phyloP scores from a whole-genome alignment of 2,888 invertebrate genomes.

The Ochropleura plecta region DNA sequence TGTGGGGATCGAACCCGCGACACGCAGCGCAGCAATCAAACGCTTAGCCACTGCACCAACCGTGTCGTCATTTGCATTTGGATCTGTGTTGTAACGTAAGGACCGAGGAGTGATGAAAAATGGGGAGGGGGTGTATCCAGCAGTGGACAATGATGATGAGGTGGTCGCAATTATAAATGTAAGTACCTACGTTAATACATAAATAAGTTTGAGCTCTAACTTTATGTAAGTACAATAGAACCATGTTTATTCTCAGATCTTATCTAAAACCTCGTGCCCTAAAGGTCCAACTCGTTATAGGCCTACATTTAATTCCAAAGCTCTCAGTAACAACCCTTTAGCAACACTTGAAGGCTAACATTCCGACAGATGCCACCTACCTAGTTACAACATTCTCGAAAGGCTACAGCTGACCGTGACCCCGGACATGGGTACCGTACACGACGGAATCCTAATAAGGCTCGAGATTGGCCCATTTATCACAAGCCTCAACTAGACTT shows the following conservation, averaged over 20 bases:
- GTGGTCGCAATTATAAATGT: neutral
- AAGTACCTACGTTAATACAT: neutral
- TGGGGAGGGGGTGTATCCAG: neutral
- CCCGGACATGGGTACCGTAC: constrained; percentile 51
- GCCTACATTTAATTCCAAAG: constrained; percentile 2
- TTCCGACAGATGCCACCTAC: constrained; percentile 42
- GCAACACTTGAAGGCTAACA: constrained; percentile 12
- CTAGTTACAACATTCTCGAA: constrained; percentile 57
- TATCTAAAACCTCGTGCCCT: neutral
- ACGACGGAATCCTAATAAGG: constrained; percentile 66
- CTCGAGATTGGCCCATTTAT: constrained; percentile 62
- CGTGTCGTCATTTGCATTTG: neutral
- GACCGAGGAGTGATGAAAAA: no score
- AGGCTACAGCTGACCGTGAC: constrained; percentile 57
- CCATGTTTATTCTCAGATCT: neutral
- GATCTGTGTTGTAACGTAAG: neutral
- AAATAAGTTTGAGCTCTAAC: neutral
- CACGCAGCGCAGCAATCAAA: no score
- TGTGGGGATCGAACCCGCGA: no score
- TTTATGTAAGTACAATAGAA: neutral
- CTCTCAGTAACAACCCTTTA: constrained; percentile 1
- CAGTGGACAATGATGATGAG: neutral
- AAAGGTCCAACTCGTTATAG: neutral
- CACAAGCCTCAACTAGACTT: constrained; percentile 55
- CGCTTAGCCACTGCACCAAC: no score